Base-by-base conservation (phyloP, 2,113 vertebrate species). In the Rhinopomastus cyanomelas region DNA sequence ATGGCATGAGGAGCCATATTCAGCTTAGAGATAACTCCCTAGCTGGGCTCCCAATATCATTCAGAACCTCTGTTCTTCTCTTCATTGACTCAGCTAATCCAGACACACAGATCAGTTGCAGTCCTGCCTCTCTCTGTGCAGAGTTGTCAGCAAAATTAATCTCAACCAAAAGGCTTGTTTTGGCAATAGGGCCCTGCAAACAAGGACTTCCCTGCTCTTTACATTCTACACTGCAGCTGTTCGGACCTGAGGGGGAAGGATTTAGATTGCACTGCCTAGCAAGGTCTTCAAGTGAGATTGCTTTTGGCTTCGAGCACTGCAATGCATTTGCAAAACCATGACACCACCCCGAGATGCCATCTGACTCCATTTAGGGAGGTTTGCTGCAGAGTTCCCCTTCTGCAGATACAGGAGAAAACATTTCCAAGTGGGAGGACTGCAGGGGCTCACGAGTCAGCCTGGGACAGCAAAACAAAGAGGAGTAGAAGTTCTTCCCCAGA, bases 141-240 rank as follows among this genome's bases (percentile, higher is more conserved):
- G 39, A 0, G 10, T 4, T 4, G 7, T 5, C 13, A 88, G 25
- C 17, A 67, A 16, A 5, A 25, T 18, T 1, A 0, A 56, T 25
- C 72, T 34, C 67, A 14, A 23, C 66, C 9, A 32, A 37, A 82
- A 37, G 0, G 2, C 46, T 22, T 42, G 7, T 4, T 36, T 49
- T 71, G 49, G 21, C 36, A 16, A 4, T 0, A 23, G 22, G 12
- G 44, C 29, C 27, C 61, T 48, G 26, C 22, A 55, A 76, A 9
- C 11, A 16, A 59, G 18, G 36, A 23, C 23, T 30, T 56, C 10
- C 26, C 20, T 32, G 36, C 5, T 3, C 23, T 48, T 39, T 25
- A 48, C 72, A 36, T 23, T 3, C 29, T 39, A 23, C 8, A 5
- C 16, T 27, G 39, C 36, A 59, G 64, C 53, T 69, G 60, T 2